Base-by-base conservation (phyloP, 2,113 vertebrate genomes). In the Macaca fascicularis region DNA sequence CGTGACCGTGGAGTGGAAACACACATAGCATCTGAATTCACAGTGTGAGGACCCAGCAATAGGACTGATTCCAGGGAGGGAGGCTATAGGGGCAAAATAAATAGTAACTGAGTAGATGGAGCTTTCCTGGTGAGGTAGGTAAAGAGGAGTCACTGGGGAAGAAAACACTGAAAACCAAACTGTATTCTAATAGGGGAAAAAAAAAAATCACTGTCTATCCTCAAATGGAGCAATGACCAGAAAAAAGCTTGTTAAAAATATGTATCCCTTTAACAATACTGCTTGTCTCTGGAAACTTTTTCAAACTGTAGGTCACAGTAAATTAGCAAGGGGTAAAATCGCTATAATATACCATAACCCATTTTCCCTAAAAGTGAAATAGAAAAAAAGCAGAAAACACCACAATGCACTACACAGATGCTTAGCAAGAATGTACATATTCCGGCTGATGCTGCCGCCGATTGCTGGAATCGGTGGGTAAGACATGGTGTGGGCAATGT, bases 401-500 rank as follows among this genome's bases (percentile, higher is more conserved):
- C 16, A 8, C 10, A 59, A 3, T 70, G 4, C 16, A 67, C 52
- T 27, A 70, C 27, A 59, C 19, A 94, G 75, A 69, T 8, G 11
- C 38, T 94, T 50, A 82, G 20, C n/a, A 40, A 90, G 20, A 82
- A 89, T 3, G 0, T 8, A 40, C 6, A 5, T 6, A 59, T 3
- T 48, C 9, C 27, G 83, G 17, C 19, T 17, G 70, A 40, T 79
- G 16, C 30, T 57, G 25, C 23, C 43, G 19, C 48, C 32, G 35
- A 13, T 3, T 22, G 27, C 57, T 57, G 6, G 74, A 25, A 22
- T 13, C 74, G 5, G 17, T 10, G 30, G 13, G 6, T 14, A 45
- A 74, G 25, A 40, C n/a, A 1, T 0, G 4, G 1, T 10, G 25
- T 8, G 40, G 52, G 32, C 8, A 14, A 64, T 0, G 22, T 14